Percentiles rank a stretch among this genome's conserved stretches.
phyloP scores from a whole-genome alignment of 2,113 vertebrate species.

The Indicator maculatus region DNA sequence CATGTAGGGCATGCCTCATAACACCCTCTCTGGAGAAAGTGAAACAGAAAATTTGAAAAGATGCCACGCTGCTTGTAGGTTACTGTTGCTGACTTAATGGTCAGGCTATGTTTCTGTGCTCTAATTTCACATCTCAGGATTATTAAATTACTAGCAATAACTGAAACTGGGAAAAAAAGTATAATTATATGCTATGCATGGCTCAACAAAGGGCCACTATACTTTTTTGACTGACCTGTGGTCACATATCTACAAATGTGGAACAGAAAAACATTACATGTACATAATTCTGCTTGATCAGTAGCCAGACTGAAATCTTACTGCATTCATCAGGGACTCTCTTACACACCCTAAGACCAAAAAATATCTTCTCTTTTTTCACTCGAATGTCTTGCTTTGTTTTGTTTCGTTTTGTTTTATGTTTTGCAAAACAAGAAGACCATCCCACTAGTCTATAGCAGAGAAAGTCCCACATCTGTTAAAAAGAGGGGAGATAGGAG shows the following conservation, averaged over 20 bases:
- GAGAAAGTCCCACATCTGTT: background rate
- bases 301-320: background rate
- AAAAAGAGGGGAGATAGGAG: background rate
- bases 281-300: background rate
- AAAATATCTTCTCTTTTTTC: background rate
- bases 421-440: background rate
- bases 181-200: fast-evolving
- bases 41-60: background rate
- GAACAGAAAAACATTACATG: background rate
- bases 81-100: background rate
- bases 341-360: background rate
- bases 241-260: background rate
- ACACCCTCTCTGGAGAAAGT: background rate
- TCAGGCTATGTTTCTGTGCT: background rate
- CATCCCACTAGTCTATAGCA: fast-evolving
- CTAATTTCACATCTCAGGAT: background rate
- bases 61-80: background rate
- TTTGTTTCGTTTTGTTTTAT: background rate
- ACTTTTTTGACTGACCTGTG: background rate
- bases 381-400: background rate
- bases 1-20: constrained; percentile 17
- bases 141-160: background rate
- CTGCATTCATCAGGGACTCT: background rate
- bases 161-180: fast-evolving
- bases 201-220: background rate